Percentiles rank a stretch among this genome's conserved stretches.
These are phyloP conservation scores for Anhinga rufa DNA, from an alignment of 2,113 vertebrate species.

Conservation along the genomic window DNA sequence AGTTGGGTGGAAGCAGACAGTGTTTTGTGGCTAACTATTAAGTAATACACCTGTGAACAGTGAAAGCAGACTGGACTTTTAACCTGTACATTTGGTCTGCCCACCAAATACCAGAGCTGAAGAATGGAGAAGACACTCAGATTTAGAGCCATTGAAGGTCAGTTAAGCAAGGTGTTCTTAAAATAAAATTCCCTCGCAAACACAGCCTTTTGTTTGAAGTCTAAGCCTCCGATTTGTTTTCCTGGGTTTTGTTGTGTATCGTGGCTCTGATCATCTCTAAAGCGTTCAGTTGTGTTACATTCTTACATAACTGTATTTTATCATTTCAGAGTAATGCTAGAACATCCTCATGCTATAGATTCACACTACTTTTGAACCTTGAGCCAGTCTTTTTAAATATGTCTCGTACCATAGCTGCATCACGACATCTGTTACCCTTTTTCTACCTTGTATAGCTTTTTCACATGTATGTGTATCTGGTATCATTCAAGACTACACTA, in stretches of 20 bases:
- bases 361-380: neutral
- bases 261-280: neutral
- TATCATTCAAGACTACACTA: neutral
- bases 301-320: neutral
- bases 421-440: neutral
- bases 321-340: neutral
- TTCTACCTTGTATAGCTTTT: neutral
- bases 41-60: neutral
- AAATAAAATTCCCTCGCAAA: neutral
- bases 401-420: neutral
- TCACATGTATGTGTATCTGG: neutral
- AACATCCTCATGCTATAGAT: neutral
- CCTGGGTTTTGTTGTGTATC: neutral
- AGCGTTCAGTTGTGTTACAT: neutral
- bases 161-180: neutral
- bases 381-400: neutral
- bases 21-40: neutral
- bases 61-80: neutral
- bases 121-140: neutral
- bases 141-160: neutral
- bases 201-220: neutral
- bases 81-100: neutral
- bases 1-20: neutral
- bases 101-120: neutral
- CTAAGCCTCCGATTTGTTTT: neutral